phyloP scores from a whole-genome alignment of 1,140 invertebrate species.

The Bombus waltoni region DNA sequence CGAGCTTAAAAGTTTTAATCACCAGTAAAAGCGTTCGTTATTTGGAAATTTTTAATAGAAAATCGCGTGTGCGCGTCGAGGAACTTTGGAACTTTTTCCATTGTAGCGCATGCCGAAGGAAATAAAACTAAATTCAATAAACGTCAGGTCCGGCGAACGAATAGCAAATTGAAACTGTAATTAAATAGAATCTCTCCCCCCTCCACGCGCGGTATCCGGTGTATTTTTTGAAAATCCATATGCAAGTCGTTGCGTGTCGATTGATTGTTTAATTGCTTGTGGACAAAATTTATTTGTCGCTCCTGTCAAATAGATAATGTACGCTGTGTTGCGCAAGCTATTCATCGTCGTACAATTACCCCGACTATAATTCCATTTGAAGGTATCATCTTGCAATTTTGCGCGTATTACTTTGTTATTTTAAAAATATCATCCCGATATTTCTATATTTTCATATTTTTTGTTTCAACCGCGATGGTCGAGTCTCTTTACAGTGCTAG shows the following conservation, averaged over 20 bases:
- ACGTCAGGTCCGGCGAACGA: neutral
- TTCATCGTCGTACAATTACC: neutral
- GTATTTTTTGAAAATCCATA: slow-evolving; percentile 18
- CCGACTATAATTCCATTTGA: neutral
- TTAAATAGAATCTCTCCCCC: slow-evolving; percentile 27
- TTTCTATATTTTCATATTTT: too few species aligned
- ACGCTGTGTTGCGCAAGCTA: neutral
- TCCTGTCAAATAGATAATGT: neutral
- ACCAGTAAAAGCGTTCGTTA: slow-evolving; percentile 9
- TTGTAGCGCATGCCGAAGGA: neutral
- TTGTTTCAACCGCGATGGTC: too few species aligned
- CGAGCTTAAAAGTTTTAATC: slow-evolving; percentile 18
- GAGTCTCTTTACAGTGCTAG: too few species aligned
- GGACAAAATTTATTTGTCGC: slow-evolving; percentile 3
- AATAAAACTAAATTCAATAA: slow-evolving; percentile 36
- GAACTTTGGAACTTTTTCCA: slow-evolving; percentile 11
- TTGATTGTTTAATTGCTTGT: slow-evolving; percentile 42
- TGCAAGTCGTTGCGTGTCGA: neutral
- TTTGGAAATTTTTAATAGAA: slow-evolving; percentile 12
- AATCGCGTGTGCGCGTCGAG: neutral
- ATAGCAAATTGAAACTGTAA: slow-evolving; percentile 39
- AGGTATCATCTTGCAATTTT: neutral
- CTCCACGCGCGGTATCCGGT: neutral
- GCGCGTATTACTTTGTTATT: too few species aligned
- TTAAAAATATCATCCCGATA: too few species aligned